Percentiles rank a stretch among this genome's conserved stretches.
Conservation (phyloP, 2,797 vertebrate species). For the Siniperca undulata region DNA sequence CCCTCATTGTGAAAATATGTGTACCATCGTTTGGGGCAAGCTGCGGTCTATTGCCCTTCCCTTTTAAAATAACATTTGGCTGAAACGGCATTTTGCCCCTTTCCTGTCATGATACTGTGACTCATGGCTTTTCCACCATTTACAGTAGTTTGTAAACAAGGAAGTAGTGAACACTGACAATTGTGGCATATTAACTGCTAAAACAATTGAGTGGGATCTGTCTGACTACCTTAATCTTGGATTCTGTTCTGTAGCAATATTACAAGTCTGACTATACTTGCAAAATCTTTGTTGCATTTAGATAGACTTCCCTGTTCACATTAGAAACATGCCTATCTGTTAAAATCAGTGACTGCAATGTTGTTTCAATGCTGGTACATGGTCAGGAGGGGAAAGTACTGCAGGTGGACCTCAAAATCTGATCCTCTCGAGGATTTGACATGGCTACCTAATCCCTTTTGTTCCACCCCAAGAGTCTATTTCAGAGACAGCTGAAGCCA, state of each 20-base stretch:
- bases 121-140: constrained; percentile 73
- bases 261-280: not conserved
- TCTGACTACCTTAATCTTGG: not conserved
- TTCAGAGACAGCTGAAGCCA: constrained; percentile 75
- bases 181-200: not conserved
- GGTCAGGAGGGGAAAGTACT: constrained; percentile 54
- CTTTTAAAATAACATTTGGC: constrained; percentile 80
- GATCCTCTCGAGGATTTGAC: constrained; percentile 73
- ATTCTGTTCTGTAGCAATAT: not conserved
- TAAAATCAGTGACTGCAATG: not conserved
- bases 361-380: constrained; percentile 15
- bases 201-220: not conserved
- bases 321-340: not conserved
- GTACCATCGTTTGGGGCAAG: constrained; percentile 71
- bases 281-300: not conserved
- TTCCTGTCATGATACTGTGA: constrained; percentile 77
- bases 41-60: constrained; percentile 63
- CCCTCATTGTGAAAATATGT: constrained; percentile 83
- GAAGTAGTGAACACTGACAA: constrained; percentile 40
- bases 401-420: constrained; percentile 71
- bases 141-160: constrained; percentile 78
- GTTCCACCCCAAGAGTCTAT: constrained; percentile 73
- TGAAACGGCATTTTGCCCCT: constrained; percentile 79
- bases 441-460: constrained; percentile 77
- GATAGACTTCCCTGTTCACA: too few species aligned